Base-by-base conservation (phyloP, 2,888 invertebrate genomes). In the Ferrisia virgata region DNA sequence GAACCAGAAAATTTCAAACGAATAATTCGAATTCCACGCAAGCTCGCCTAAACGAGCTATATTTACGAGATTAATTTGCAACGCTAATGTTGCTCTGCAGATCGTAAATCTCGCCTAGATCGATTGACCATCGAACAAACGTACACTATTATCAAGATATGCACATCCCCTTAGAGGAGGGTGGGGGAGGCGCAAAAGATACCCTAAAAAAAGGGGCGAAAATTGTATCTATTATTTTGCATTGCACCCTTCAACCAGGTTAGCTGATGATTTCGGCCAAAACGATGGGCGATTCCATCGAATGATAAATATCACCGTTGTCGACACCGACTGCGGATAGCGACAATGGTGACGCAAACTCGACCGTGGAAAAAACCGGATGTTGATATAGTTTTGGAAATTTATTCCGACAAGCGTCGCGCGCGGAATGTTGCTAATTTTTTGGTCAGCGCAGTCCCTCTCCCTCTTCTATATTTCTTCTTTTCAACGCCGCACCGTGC, bases 321-420 rank as follows among this genome's bases (percentile, higher is more conserved):
- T 22, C n/a, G 40, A 40, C 40, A 11, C 6, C 40, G 40, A 40
- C 40, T 11, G 40, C 6, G 13, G 40, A 8, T 40, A 13, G 11
- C 2, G 40, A n/a, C 47, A 0, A n/a, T 47, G 47, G 47, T n/a
- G 47, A n/a, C 2, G 53, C 53, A 22, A 28, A 13, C 28, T 28
- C 13, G 64, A n/a, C n/a, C n/a, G n/a, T n/a, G n/a, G n/a, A n/a
- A 64, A 64, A 64, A 64, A 64, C 64, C 64, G 64, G 64, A 64
- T 28, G 64, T 64, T 53, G 53, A 53, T 53, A 53, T 53, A 22
- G 53, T 53, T 53, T 64, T 28, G 64, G 64, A 64, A 64, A 64
- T 64, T 64, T 64, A 64, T 64, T 64, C 64, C 13, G 64, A 64
- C 64, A 64, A 18, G 64, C 64, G 64, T 64, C 28, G 64, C 64